Evolutionary conservation across 35 echinoderm and acorn worm species (phyloP).

Genomic region (Apostichopus californicus): DNA sequence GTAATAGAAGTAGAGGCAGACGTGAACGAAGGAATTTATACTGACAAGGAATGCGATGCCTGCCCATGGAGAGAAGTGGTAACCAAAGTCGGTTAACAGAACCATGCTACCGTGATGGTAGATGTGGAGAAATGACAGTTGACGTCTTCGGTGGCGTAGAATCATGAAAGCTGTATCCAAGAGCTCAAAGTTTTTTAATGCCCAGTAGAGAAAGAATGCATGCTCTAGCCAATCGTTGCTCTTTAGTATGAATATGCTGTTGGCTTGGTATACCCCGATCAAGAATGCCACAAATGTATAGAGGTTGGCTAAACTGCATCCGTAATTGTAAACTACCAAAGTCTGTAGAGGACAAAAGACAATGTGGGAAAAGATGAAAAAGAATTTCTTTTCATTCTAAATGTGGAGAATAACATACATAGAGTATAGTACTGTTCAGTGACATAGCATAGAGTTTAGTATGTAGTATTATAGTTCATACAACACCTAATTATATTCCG

Average conservation of each 20-base stretch:
- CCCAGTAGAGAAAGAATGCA: constrained; percentile 83
- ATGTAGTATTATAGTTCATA: too few species aligned
- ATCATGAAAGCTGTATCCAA: constrained; percentile 94
- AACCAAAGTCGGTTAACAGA: constrained; percentile 87
- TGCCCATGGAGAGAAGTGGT: constrained; percentile 78
- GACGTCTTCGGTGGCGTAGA: constrained; percentile 86
- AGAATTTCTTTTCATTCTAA: background rate
- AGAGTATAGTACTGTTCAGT: too few species aligned
- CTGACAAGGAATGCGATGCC: constrained; percentile 77
- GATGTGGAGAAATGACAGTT: constrained; percentile 93
- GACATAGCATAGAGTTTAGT: too few species aligned
- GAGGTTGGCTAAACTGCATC: constrained; percentile 75
- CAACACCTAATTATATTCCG: too few species aligned
- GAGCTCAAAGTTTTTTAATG: constrained; percentile 86
- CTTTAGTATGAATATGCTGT: constrained; percentile 69
- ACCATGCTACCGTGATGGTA: constrained; percentile 95
- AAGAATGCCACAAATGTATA: constrained; percentile 67
- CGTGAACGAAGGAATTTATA: constrained; percentile 90
- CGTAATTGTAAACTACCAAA: constrained; percentile 83
- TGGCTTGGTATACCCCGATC: constrained; percentile 50
- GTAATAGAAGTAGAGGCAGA: constrained; percentile 95
- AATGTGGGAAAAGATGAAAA: background rate
- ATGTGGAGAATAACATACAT: background rate
- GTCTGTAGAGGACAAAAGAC: constrained; percentile 57
- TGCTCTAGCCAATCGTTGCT: constrained; percentile 51